Evolutionary conservation across 2,888 invertebrate genomes (phyloP), one percentile per base, ranked within the genome.

Genomic region (Lasioglossum figueresi): DNA sequence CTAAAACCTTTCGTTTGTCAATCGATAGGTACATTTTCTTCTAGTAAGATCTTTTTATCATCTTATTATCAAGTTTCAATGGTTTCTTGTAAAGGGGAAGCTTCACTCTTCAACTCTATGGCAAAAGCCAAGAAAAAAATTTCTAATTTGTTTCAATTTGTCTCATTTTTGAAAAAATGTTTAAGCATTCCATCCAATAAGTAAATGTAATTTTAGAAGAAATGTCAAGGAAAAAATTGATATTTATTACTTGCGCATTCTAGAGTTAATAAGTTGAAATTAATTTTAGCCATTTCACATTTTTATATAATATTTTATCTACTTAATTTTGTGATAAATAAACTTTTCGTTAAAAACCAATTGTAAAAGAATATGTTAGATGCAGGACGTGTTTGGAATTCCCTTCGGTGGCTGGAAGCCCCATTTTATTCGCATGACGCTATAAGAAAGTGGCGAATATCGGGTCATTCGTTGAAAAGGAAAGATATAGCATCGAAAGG

Each of bases 401-500:
- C 52, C 23, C 23, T 52, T 52, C 52, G 37, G 37, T 68, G 37
- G 23, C 23, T 12, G 4, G 19, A 37, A n/a, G n/a, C 14, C 37
- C 34, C 52, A 23, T 40, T 23, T 74, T 48, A 66, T 75, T 37
- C 45, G 16, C 14, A n/a, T 2, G 52, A 74, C 48, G 59, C 73
- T 23, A 56, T 31, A 23, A 16, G 23, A 71, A 59, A 59, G 59
- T 68, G 43, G 23, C 34, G 48, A 31, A 68, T 66, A 56, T 86
- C 78, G 74, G 76, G 72, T 48, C 59, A 74, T 34, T 16, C n/a
- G 71, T 14, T 63, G 70, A 56, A 48, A 71, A 78, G 84, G 83
- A 68, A 89, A 84, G 84, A 80, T 77, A 79, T 84, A 75, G 71
- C 70, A 79, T 82, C 70, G 63, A 74, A 80, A 63, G 74, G 80